These are phyloP conservation scores for Drosophila melanica DNA, from an alignment of 1,140 invertebrate species.

Conservation along the genomic window DNA sequence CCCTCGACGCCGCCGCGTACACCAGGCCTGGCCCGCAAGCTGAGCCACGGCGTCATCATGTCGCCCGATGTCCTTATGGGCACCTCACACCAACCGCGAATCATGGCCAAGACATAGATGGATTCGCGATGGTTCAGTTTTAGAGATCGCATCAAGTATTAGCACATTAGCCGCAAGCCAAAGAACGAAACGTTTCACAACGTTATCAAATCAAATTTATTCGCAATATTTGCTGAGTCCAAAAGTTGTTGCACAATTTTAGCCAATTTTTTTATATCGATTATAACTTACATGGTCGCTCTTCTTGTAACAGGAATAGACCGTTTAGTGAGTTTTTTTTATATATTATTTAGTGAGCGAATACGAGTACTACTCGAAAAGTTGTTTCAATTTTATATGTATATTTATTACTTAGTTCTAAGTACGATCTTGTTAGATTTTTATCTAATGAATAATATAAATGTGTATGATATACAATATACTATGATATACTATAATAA, in stretches of 20 bases:
- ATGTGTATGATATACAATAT: neutral
- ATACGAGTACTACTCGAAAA: constrained; percentile 3
- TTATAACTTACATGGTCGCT: constrained; percentile 15
- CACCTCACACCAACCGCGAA: constrained; percentile 18
- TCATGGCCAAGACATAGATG: constrained; percentile 14
- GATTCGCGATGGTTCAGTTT: neutral
- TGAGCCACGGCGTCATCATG: constrained; percentile 63
- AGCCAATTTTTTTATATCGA: constrained; percentile 4
- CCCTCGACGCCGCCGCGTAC: constrained; percentile 51
- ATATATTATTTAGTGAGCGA: constrained; percentile 7
- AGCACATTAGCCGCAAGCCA: constrained; percentile 28
- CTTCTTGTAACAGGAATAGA: constrained; percentile 41
- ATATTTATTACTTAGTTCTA: constrained; percentile 25
- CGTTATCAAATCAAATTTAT: neutral
- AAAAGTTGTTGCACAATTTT: neutral
- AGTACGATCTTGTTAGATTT: constrained; percentile 1
- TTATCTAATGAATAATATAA: constrained; percentile 12
- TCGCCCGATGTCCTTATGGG: constrained; percentile 63
- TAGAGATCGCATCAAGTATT: constrained; percentile 24
- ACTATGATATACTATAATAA: neutral
- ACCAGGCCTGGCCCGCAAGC: constrained; percentile 42
- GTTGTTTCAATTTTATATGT: neutral
- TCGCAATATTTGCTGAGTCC: constrained; percentile 4
- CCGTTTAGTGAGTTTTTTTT: constrained; percentile 13
- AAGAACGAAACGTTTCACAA: constrained; percentile 28